Conservation (phyloP, 2,888 invertebrate species). For the Galeruca laticollis region DNA sequence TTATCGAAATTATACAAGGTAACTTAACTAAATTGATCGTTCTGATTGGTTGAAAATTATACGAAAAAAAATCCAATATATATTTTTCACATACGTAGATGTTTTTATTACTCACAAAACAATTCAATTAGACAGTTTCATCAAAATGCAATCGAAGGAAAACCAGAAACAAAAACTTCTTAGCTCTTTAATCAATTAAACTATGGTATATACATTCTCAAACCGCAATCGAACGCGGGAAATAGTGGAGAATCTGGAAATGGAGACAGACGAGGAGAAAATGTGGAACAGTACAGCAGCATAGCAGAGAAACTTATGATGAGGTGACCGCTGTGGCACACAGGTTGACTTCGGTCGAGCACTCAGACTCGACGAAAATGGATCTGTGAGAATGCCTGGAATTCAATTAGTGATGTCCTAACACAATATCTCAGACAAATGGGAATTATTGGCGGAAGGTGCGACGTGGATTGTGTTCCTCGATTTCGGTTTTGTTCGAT, state of each 20-base stretch:
- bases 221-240: conserved; percentile 8
- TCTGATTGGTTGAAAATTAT: no score
- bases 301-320: conserved; percentile 31
- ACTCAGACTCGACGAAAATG: conserved; percentile 32
- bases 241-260: conserved; percentile 4
- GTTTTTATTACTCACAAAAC: no score
- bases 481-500: conserved; percentile 31
- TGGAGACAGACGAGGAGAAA: conserved; percentile 5
- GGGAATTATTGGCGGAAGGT: conserved; percentile 44
- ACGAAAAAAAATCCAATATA: no score
- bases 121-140: no score
- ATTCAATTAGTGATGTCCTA: conserved; percentile 60
- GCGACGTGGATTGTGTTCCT: conserved; percentile 36
- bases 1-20: no score
- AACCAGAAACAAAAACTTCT: background rate
- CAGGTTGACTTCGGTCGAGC: conserved; percentile 35
- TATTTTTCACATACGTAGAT: no score
- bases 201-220: background rate
- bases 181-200: conserved; percentile 14
- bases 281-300: conserved; percentile 15
- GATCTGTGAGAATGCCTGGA: conserved; percentile 57
- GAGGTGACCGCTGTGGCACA: conserved; percentile 41
- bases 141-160: background rate
- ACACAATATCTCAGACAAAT: conserved; percentile 51
- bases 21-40: no score